A percentile compares a stretch with the other conserved stretches of the same genome.
Evolutionary conservation across 2,888 invertebrate genomes (phyloP).

Genomic region (Macaria liturata): DNA sequence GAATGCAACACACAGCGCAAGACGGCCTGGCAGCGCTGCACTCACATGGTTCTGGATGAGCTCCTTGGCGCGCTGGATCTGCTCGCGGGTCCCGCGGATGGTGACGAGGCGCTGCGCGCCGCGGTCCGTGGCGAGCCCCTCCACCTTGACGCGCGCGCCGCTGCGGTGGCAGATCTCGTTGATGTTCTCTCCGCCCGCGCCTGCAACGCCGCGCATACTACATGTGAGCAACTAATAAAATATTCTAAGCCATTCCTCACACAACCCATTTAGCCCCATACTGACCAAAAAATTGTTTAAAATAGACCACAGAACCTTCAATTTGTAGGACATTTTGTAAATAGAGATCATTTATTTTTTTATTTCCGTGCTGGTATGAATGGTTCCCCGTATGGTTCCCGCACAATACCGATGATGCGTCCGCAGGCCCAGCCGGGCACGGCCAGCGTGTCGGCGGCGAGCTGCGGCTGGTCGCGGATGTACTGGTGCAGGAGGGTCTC

Average conservation of each 20-base stretch:
- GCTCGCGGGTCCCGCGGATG: conserved; percentile 87
- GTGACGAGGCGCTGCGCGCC: conserved; percentile 57
- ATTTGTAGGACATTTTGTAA: too few species aligned
- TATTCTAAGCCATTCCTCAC: too few species aligned
- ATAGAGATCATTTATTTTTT: too few species aligned
- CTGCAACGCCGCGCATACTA: conserved; percentile 40
- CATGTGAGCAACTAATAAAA: too few species aligned
- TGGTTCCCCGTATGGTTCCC: too few species aligned
- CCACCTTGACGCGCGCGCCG: conserved; percentile 88
- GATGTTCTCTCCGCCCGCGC: conserved; percentile 88
- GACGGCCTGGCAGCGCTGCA: conserved; percentile 17
- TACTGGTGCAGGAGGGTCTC: conserved; percentile 86
- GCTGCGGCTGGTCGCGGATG: conserved; percentile 87
- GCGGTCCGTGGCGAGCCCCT: conserved; percentile 56
- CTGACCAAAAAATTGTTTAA: too few species aligned
- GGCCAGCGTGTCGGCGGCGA: conserved; percentile 86
- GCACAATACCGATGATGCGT: conserved; percentile 86
- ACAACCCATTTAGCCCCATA: too few species aligned
- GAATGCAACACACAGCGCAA: neutral
- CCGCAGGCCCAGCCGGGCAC: conserved; percentile 87
- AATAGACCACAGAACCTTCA: too few species aligned
- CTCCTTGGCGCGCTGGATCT: conserved; percentile 88
- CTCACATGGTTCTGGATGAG: conserved; percentile 88
- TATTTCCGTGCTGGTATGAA: too few species aligned
- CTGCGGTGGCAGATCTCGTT: conserved; percentile 88